Percentiles rank a stretch among this genome's conserved stretches.
These are phyloP conservation scores for Odontomachus brunneus DNA, from an alignment of 1,140 invertebrate genomes.

Conservation along the genomic window DNA sequence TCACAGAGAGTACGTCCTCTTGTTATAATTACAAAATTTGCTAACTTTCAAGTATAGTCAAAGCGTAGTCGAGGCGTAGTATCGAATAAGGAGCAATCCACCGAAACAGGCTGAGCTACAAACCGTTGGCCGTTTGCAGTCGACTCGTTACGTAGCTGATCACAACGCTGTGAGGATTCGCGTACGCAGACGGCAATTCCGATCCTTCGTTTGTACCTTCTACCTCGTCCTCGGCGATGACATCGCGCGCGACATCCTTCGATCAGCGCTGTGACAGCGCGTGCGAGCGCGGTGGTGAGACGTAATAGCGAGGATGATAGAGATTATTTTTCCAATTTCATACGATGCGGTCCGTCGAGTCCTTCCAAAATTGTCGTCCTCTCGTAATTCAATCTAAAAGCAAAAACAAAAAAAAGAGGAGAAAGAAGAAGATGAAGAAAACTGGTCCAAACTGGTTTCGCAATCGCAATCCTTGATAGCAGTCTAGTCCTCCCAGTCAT, in stretches of 20 bases:
- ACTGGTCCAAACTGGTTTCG: neutral
- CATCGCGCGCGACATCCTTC: neutral
- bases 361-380: conserved; percentile 66
- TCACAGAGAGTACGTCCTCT: conserved; percentile 10
- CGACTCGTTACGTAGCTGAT: conserved; percentile 3
- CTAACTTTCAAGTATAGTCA: conserved; percentile 44
- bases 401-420: too few species aligned
- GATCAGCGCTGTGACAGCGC: neutral
- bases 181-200: neutral
- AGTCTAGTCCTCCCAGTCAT: conserved; percentile 21
- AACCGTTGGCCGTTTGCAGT: conserved; percentile 28
- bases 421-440: too few species aligned
- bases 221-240: neutral
- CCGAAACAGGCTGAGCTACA: neutral
- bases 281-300: neutral
- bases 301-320: conserved; percentile 60
- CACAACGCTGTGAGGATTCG: neutral
- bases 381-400: conserved; percentile 29
- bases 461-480: neutral
- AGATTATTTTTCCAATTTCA: conserved; percentile 76
- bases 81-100: conserved; percentile 30
- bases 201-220: neutral
- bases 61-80: conserved; percentile 38
- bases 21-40: conserved; percentile 31
- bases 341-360: conserved; percentile 65